A percentile compares a stretch with the other conserved stretches of the same genome.
Conservation (phyloP, 2,888 invertebrate species). For the Caenorhabditis sp. region DNA sequence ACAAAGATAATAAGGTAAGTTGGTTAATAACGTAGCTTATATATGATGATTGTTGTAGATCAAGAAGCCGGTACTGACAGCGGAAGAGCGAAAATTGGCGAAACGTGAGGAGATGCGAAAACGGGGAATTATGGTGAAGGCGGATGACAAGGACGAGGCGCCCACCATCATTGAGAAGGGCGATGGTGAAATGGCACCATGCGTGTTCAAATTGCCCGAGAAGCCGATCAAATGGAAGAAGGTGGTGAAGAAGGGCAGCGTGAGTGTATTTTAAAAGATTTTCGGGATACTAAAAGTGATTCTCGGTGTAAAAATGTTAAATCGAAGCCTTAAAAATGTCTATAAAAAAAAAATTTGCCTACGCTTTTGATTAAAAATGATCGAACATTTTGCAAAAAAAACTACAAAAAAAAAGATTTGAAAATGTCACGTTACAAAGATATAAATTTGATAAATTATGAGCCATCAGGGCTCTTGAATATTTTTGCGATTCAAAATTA, state of each 20-base stretch:
- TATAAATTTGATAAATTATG: too few species aligned
- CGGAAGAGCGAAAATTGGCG: constrained; percentile 35
- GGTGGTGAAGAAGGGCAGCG: constrained; percentile 1
- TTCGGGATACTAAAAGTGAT: background rate
- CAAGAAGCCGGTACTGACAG: constrained; percentile 11
- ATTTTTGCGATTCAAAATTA: too few species aligned
- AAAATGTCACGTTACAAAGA: background rate
- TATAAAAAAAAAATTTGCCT: background rate
- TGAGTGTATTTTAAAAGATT: background rate
- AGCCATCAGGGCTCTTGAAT: too few species aligned
- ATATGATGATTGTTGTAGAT: background rate
- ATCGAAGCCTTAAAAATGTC: background rate
- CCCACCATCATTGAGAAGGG: constrained; percentile 39
- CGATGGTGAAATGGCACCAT: constrained; percentile 1
- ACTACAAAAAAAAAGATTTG: background rate
- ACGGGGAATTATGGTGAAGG: constrained; percentile 43
- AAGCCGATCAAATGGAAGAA: constrained; percentile 9
- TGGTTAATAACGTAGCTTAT: background rate
- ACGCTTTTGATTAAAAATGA: background rate
- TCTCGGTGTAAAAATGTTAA: too few species aligned
- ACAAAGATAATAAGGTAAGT: background rate
- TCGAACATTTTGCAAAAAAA: background rate
- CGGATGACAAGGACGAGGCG: constrained; percentile 43
- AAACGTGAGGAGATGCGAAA: constrained; percentile 35
- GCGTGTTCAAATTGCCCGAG: background rate